Evolutionary conservation across 2,888 invertebrate genomes (phyloP).

Genomic region (Brachypalpus laphriformis): DNA sequence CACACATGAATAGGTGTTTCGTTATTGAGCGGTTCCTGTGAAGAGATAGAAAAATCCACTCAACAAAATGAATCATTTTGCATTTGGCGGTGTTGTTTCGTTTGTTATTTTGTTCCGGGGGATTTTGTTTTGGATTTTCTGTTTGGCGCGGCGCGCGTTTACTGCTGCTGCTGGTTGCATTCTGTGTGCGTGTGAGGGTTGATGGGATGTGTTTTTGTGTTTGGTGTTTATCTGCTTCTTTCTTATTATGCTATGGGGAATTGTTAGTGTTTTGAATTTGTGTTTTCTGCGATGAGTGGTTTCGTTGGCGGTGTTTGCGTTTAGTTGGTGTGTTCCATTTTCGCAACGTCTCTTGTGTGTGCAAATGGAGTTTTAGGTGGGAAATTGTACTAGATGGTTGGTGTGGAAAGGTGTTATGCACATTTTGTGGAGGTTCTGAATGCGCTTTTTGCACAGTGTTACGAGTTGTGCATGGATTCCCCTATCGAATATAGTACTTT

Average conservation of each 20-base stretch:
- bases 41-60: slow-evolving; percentile 24
- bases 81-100: slow-evolving; percentile 23
- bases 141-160: slow-evolving; percentile 57
- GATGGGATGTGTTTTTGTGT: slow-evolving; percentile 22
- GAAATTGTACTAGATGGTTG: slow-evolving; percentile 28
- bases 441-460: slow-evolving; percentile 16
- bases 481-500: not conserved
- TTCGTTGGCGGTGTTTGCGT: slow-evolving; percentile 2
- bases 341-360: not conserved
- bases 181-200: not conserved
- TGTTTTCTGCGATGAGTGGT: not conserved
- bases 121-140: slow-evolving; percentile 59
- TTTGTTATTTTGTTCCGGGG: slow-evolving; percentile 34
- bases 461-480: not conserved
- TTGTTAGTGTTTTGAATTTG: not conserved
- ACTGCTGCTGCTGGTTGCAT: slow-evolving; percentile 39
- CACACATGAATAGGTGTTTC: slow-evolving; percentile 70
- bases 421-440: not conserved
- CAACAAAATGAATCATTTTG: slow-evolving; percentile 36
- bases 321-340: slow-evolving; percentile 17
- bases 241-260: not conserved
- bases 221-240: slow-evolving; percentile 9
- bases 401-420: not conserved
- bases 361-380: slow-evolving; percentile 29
- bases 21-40: slow-evolving; percentile 75